Evolutionary conservation across 2,113 vertebrate genomes (phyloP).

Genomic region (Python bivittatus): DNA sequence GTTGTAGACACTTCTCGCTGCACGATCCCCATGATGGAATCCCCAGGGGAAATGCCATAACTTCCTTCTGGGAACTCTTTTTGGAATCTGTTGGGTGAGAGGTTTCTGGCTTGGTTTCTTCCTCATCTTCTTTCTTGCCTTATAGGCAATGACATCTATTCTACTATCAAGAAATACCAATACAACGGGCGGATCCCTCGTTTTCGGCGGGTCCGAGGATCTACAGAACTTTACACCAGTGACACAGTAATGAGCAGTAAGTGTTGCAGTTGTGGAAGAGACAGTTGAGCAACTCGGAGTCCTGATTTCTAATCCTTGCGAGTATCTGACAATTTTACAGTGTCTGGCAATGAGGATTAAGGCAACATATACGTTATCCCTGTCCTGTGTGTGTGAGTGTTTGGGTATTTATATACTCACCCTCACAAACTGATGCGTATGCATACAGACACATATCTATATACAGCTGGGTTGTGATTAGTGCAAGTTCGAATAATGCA

Average conservation of each 20-base stretch:
- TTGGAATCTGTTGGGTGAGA: neutral
- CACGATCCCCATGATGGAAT: neutral
- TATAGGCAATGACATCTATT: conserved; percentile 73
- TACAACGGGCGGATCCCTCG: conserved; percentile 74
- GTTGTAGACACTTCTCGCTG: neutral
- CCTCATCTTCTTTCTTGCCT: neutral
- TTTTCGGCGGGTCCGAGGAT: conserved; percentile 71
- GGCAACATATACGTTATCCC: neutral
- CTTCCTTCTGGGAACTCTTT: neutral
- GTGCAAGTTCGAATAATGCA: too few relatives aligned
- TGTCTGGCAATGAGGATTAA: neutral
- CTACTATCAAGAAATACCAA: conserved; percentile 75
- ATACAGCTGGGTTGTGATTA: too few relatives aligned
- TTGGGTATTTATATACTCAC: too few relatives aligned
- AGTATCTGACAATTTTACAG: neutral
- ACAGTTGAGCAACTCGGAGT: neutral
- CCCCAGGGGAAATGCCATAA: neutral
- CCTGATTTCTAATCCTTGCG: neutral
- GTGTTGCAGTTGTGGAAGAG: accelerated
- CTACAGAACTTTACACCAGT: conserved; percentile 71
- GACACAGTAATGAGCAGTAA: conserved; percentile 78
- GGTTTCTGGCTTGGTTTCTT: neutral
- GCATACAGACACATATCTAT: too few relatives aligned
- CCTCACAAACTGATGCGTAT: too few relatives aligned
- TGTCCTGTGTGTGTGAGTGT: too few relatives aligned